These are phyloP conservation scores for Panorpa germanica DNA, from an alignment of 2,888 invertebrate species.

Conservation along the genomic window DNA sequence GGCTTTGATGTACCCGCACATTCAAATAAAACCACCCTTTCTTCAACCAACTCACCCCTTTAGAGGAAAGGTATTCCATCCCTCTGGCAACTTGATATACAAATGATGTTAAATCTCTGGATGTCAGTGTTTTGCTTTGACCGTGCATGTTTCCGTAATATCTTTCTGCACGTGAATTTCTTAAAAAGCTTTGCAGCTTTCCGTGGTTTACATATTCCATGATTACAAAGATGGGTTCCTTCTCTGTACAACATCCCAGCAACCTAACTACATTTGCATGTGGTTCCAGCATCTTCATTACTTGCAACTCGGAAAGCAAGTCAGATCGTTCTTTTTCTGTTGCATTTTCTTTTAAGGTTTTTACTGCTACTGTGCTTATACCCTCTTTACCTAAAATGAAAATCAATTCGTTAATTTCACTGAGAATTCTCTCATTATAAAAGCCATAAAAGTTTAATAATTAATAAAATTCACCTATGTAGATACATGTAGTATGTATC, in stretches of 20 bases:
- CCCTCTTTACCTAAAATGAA: slow-evolving; percentile 40
- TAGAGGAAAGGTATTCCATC: slow-evolving; percentile 69
- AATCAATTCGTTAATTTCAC: slow-evolving; percentile 2
- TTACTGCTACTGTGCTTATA: slow-evolving; percentile 73
- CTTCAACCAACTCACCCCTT: slow-evolving; percentile 58
- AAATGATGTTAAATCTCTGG: slow-evolving; percentile 74
- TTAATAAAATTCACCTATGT: too few relatives aligned
- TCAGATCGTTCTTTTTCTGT: slow-evolving; percentile 73
- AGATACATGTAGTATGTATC: too few relatives aligned
- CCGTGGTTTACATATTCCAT: slow-evolving; percentile 82
- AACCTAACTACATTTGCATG: slow-evolving; percentile 82
- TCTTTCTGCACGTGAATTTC: slow-evolving; percentile 70
- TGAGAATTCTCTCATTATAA: too few relatives aligned
- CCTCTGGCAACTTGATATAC: slow-evolving; percentile 81
- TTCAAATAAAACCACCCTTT: too few relatives aligned
- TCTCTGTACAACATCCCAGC: slow-evolving; percentile 78
- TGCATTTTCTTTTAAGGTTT: slow-evolving; percentile 85
- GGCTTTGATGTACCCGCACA: too few relatives aligned
- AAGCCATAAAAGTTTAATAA: too few relatives aligned
- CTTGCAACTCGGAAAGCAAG: slow-evolving; percentile 69
- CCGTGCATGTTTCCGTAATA: slow-evolving; percentile 63
- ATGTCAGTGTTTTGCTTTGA: slow-evolving; percentile 58
- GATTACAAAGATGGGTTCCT: slow-evolving; percentile 79
- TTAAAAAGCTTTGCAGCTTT: slow-evolving; percentile 72
- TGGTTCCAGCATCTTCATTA: slow-evolving; percentile 80